Base-by-base conservation (phyloP, 2,113 vertebrate genomes). In the Saguinus imperator region DNA sequence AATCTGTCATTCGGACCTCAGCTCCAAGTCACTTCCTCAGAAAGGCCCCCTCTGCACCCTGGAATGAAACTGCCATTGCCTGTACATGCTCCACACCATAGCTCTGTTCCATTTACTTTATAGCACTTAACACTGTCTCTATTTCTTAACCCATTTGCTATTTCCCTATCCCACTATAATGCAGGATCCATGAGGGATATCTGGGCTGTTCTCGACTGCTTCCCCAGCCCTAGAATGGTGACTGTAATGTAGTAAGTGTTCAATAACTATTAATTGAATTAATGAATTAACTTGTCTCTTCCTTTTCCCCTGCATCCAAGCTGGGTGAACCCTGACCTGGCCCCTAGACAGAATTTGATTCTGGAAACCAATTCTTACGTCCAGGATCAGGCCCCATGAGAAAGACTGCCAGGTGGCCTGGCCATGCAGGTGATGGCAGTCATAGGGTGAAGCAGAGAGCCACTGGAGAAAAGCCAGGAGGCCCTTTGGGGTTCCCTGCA, bases 61-160 rank as follows among this genome's bases (percentile, higher is more conserved):
- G 23, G 5, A 4, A 0, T 32, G 55, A 37, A 73, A 35, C 55
- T 70, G 8, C 8, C 18, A 17, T 72, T 10, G 18, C 32, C 21
- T 25, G 12, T 8, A 20, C 18, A 7, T 5, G 0, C 4, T 25
- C 17, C 75, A 29, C 14, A 2, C 20, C 40, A 7, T 3, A 14
- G 16, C 25, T 75, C 84, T n/a, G 40, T 37, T 45, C 40, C 70
- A 23, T 27, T 23, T 21, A 20, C 23, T 45, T 10, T 18, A 13
- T 27, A 32, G 8, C 6, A 18, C 37, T 7, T 21, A 37, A 14
- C 35, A 8, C 40, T 72, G 10, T 52, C 50, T 70, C 66, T 21
- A 0, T 29, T 79, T 81, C 64, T 68, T 58, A 35, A 45, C 77
- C 68, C 40, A 40, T 2, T 14, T 37, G 6, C 8, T 64, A 27